Percentiles rank a stretch among this genome's conserved stretches.
Evolutionary conservation across 2,888 invertebrate species (phyloP).

Genomic region (Agrochola lychnidis): DNA sequence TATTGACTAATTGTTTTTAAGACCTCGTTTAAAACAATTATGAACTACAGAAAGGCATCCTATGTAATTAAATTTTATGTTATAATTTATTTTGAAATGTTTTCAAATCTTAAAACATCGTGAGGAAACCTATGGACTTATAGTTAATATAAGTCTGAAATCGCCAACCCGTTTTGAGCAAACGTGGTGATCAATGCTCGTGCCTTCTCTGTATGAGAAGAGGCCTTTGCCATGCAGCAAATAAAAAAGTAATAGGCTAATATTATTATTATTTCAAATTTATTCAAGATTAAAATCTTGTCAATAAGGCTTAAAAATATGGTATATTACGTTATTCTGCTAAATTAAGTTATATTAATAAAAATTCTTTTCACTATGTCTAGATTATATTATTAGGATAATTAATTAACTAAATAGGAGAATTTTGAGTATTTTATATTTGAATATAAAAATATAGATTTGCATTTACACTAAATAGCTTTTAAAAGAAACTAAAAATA

Average conservation of each 20-base stretch:
- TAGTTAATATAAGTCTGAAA: not conserved
- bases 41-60: constrained; percentile 14
- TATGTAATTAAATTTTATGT: constrained; percentile 15
- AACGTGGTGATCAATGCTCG: not conserved
- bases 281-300: not conserved
- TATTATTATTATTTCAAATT: not conserved
- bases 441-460: constrained; percentile 28
- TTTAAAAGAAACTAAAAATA: constrained; percentile 24
- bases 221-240: not conserved
- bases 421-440: not conserved
- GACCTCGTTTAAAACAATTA: constrained; percentile 29
- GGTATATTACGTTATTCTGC: not conserved
- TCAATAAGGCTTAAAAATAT: not conserved
- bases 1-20: constrained; percentile 34
- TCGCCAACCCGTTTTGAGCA: not conserved
- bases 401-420: constrained; percentile 17
- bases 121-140: not conserved
- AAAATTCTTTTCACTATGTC: not conserved
- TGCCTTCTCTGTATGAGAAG: not conserved
- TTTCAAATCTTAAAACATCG: not conserved
- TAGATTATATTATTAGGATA: constrained; percentile 14
- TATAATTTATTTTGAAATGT: not conserved
- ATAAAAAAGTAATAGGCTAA: not conserved
- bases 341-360: not conserved
- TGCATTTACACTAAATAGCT: constrained; percentile 53